A percentile compares a stretch with the other conserved stretches of the same genome.
phyloP scores from a whole-genome alignment of 2,113 vertebrate species.

The Oryzias curvinotus region DNA sequence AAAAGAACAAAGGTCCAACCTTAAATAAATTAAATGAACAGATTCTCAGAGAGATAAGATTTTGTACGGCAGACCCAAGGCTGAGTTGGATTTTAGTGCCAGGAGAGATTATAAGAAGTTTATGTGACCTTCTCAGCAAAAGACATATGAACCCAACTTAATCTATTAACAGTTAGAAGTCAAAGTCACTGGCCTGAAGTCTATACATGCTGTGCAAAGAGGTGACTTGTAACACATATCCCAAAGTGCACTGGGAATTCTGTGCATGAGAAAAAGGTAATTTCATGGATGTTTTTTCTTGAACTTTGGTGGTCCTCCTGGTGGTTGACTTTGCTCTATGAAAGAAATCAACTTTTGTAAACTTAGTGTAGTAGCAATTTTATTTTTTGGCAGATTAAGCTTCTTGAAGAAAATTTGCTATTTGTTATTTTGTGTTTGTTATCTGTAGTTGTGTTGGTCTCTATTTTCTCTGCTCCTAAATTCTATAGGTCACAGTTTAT shows the following conservation, averaged over 20 bases:
- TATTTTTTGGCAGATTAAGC: too few relatives aligned
- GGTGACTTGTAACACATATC: conserved; percentile 36
- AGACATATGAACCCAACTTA: conserved; percentile 32
- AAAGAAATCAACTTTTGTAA: too few relatives aligned
- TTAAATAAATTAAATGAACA: conserved; percentile 7
- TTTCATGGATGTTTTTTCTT: conserved; percentile 2
- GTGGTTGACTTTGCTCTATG: neutral
- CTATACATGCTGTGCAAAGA: conserved; percentile 42
- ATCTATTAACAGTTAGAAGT: conserved; percentile 46
- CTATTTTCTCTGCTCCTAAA: too few relatives aligned
- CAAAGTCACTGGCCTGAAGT: conserved; percentile 49
- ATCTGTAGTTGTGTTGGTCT: too few relatives aligned
- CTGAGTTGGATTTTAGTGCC: conserved; percentile 24
- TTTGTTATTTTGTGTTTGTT: too few relatives aligned
- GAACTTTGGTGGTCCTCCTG: neutral
- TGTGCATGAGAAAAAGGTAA: conserved; percentile 8
- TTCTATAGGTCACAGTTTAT: too few relatives aligned
- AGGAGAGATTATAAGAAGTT: conserved; percentile 23
- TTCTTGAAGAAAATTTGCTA: too few relatives aligned
- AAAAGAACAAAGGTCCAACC: conserved; percentile 24
- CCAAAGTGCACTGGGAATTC: conserved; percentile 47
- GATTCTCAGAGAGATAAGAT: conserved; percentile 6
- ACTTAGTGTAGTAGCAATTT: too few relatives aligned
- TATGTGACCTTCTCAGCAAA: conserved; percentile 46
- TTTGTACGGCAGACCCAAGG: conserved; percentile 11